Evolutionary conservation across 2,113 vertebrate species (phyloP).

Genomic region (Haplochromis burtoni): DNA sequence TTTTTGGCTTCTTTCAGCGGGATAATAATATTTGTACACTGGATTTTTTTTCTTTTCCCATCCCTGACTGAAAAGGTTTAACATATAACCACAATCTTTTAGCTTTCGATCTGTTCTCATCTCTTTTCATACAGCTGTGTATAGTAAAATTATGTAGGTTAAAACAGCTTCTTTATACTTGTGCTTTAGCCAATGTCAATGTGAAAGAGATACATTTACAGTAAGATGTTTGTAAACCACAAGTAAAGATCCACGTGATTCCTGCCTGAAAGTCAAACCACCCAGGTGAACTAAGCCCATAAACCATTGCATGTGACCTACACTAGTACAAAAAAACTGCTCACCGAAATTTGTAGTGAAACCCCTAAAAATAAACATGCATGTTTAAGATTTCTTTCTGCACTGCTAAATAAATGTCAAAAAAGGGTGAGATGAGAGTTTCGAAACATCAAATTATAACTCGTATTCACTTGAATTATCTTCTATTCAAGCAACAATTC

Average conservation of each 20-base stretch:
- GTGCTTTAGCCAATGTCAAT: neutral
- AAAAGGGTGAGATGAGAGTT: neutral
- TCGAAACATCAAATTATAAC: neutral
- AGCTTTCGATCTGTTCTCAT: neutral
- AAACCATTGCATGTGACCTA: neutral
- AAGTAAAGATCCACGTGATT: neutral
- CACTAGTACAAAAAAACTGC: neutral
- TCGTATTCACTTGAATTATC: neutral
- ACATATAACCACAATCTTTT: neutral
- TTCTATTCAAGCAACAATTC: slow-evolving; percentile 21
- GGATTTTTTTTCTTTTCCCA: neutral
- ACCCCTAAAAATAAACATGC: neutral
- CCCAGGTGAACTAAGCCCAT: neutral
- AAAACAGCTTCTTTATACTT: neutral
- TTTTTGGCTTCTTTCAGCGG: neutral
- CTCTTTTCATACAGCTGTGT: neutral
- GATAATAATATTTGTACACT: neutral
- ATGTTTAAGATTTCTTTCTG: neutral
- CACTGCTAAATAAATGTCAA: neutral
- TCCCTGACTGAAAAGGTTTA: neutral
- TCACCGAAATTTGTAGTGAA: neutral
- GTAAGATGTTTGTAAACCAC: neutral
- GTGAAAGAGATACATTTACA: neutral
- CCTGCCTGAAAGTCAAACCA: neutral
- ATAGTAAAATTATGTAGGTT: neutral